These are phyloP conservation scores for Tigriopus japonicus DNA, from an alignment of 1,140 invertebrate species.

Conservation along the genomic window DNA sequence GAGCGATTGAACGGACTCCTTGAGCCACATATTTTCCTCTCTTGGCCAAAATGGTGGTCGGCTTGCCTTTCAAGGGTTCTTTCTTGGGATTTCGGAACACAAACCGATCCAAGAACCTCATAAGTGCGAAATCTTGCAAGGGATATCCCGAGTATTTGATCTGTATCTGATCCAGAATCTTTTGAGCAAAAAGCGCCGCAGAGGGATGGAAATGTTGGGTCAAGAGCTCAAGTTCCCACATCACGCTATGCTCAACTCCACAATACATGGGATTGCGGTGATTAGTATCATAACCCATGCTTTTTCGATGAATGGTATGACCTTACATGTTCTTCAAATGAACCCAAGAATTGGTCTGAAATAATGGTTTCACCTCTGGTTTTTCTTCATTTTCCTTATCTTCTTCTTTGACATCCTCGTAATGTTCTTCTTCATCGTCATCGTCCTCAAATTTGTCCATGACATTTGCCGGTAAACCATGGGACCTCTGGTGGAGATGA, in stretches of 20 bases:
- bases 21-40: conserved; percentile 4
- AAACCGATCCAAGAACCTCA: conserved; percentile 79
- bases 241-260: conserved; percentile 43
- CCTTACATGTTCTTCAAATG: conserved; percentile 21
- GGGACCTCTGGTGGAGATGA: conserved; percentile 7
- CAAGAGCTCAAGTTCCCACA: conserved; percentile 50
- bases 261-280: conserved; percentile 63
- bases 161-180: conserved; percentile 47
- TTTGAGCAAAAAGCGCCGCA: conserved; percentile 64
- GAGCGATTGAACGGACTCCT: conserved; percentile 3
- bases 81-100: conserved; percentile 89
- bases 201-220: conserved; percentile 71
- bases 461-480: not conserved
- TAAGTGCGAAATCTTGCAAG: conserved; percentile 67
- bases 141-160: conserved; percentile 81
- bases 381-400: conserved; percentile 23
- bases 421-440: conserved; percentile 27
- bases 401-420: conserved; percentile 18
- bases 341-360: conserved; percentile 23
- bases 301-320: conserved; percentile 13
- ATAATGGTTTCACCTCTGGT: conserved; percentile 18
- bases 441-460: conserved; percentile 16
- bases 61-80: conserved; percentile 18
- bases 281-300: conserved; percentile 42
- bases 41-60: not conserved